A percentile compares a stretch with the other conserved stretches of the same genome.
phyloP scores from a whole-genome alignment of 2,113 vertebrate genomes.

The Tricholaema leucomelas region DNA sequence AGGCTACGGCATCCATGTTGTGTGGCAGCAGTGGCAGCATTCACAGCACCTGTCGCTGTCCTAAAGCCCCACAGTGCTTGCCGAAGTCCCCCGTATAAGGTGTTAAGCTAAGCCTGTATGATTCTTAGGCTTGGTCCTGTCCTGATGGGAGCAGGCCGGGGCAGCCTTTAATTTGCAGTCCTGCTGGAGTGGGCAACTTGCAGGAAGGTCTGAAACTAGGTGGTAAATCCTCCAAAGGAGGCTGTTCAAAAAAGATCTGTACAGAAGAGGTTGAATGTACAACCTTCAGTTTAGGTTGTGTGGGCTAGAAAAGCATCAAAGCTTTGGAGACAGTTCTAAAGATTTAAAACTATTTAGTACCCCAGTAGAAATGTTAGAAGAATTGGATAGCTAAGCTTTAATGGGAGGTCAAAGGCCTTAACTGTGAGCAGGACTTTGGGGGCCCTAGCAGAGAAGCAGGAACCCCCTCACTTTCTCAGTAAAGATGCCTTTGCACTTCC shows the following conservation, averaged over 20 bases:
- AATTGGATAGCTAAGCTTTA: background rate
- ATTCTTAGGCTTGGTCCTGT: background rate
- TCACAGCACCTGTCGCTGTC: background rate
- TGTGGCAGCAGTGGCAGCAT: background rate
- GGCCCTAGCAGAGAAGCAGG: background rate
- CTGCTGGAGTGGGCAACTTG: background rate
- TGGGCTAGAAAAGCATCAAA: background rate
- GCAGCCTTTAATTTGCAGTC: background rate
- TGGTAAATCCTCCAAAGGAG: background rate
- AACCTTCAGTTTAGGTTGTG: background rate
- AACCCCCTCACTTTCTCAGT: background rate
- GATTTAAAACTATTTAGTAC: background rate
- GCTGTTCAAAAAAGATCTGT: fast-evolving
- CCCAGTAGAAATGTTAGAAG: background rate
- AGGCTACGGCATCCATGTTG: background rate
- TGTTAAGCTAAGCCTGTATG: background rate
- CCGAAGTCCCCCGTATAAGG: background rate
- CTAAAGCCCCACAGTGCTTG: background rate
- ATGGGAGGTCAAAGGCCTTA: background rate
- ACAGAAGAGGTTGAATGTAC: background rate
- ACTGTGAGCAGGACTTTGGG: background rate
- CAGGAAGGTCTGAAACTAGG: background rate
- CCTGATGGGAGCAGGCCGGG: background rate
- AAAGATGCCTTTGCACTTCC: background rate
- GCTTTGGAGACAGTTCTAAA: background rate